Base-by-base conservation (phyloP, 2,888 invertebrate genomes). In the Hemithea aestivaria region DNA sequence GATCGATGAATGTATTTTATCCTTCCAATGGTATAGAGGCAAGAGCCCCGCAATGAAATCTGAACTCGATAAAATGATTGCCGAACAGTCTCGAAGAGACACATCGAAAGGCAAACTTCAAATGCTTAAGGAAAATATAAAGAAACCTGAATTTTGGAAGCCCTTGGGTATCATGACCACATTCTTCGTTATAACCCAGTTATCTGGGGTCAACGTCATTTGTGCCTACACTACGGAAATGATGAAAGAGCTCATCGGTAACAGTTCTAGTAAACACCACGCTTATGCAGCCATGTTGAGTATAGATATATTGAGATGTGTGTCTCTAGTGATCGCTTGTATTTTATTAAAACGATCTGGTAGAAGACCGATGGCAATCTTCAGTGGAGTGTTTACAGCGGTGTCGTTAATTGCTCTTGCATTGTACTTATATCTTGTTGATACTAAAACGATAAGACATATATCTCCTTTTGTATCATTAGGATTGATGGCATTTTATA, bases 131-230 rank as follows among this genome's bases (percentile, higher is more conserved):
- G 58, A 56, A 7, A 87, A 87, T 45, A 76, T 89, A 6, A 77
- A 69, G 28, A 84, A 85, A 42, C 88, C 89, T 0, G 89, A 89
- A 54, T 92, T 92, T 65, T 77, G 88, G 61, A 90, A 89, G 49
- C 91, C 92, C 0, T 66, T 92, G 26, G 62, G 82, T 6, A 89
- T 92, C 37, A 88, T 93, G 74, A 88, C 89, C 40, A 75, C 87
- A 1, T 90, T 93, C 47, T 93, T 93, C 55, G 77, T 90, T 1
- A 88, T 91, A 26, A 90, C 90, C 6, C 93, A 93, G 62, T 87
- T 93, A 41, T 90, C 91, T 6, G 93, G 93, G 11, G 89, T 92
- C 3, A 93, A 93, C 56, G 92, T 92, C 0, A 88, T 93, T 10
- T 90, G 90, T 27, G 93, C 92, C 1, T 93, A 93, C 55, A 91